Evolutionary conservation across 2,113 vertebrate genomes (phyloP), one percentile per base, ranked within the genome.

Genomic region (Lophius piscatorius): DNA sequence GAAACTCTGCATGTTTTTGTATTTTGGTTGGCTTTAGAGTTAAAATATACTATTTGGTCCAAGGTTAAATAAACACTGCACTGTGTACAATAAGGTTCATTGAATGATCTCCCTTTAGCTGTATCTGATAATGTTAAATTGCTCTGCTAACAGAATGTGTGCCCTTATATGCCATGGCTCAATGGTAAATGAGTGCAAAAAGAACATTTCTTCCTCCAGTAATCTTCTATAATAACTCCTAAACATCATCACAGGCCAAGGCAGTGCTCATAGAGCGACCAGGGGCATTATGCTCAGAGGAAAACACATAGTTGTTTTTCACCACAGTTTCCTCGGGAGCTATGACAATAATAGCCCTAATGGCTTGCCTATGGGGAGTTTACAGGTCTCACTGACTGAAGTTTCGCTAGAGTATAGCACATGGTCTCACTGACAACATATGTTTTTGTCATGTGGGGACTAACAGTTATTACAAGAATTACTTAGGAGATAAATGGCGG

Each of bases 251-350:
- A 62, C 39, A 69, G 72, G 51, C 75, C 31, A 58, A 52, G 46
- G 64, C 81, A 78, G 70, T 59, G 29, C 61, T 72, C 51, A 70
- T 9, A 3, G 24, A 55, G 39, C 66, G 80, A 77, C 66, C 76
- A 33, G 49, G 62, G 62, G 56, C 38, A 29, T 65, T 73, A 29
- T 50, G 66, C 75, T 77, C 56, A 22, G 52, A 76, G 80, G 65
- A 73, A 82, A 87, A 82, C 38, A 48, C 74, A 76, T 70, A 77
- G 80, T 78, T 84, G 72, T 76, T 78, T 85, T 78, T 80, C 74
- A 60, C 57, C 50, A 57, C 63, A 12, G 71, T 87, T 87, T 87
- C 69, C 78, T 72, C 54, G 29, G 55, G 65, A 80, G 79, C 71
- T 63, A 41, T 70, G 76, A 57, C 70, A 67, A 70, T 87, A 81